A percentile compares a stretch with the other conserved stretches of the same genome.
These are phyloP conservation scores for Eueremaeus valkanovi DNA, from an alignment of 2,888 invertebrate species.

Conservation along the genomic window DNA sequence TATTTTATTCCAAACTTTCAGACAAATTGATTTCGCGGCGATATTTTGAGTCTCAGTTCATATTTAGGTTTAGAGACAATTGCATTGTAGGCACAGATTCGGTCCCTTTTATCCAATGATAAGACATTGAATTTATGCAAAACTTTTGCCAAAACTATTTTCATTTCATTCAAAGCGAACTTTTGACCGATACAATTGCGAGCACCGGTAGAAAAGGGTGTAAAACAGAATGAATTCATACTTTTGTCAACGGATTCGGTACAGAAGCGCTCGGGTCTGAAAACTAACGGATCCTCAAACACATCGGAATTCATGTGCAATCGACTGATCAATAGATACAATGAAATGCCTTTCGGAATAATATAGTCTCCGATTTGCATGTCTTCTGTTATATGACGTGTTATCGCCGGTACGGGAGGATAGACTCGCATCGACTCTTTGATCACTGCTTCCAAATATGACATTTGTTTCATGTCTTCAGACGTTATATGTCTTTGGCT, in stretches of 20 bases:
- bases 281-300: background rate
- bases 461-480: conserved; percentile 47
- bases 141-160: background rate
- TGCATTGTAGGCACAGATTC: background rate
- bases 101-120: background rate
- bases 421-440: conserved; percentile 53
- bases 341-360: background rate
- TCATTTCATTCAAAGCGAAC: background rate
- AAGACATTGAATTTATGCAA: background rate
- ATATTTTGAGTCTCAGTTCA: too few relatives aligned
- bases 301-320: background rate
- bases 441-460: conserved; percentile 53
- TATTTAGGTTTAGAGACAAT: too few relatives aligned
- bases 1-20: too few relatives aligned
- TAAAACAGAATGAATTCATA: background rate
- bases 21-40: too few relatives aligned
- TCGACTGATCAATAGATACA: background rate
- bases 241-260: too few relatives aligned
- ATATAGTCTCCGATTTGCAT: background rate
- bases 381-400: conserved; percentile 45
- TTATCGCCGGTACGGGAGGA: conserved; percentile 53
- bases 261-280: background rate
- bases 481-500: background rate
- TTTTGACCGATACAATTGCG: conserved; percentile 7
- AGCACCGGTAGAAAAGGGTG: background rate